These are phyloP conservation scores for Actias luna DNA, from an alignment of 2,888 invertebrate species.

Conservation along the genomic window DNA sequence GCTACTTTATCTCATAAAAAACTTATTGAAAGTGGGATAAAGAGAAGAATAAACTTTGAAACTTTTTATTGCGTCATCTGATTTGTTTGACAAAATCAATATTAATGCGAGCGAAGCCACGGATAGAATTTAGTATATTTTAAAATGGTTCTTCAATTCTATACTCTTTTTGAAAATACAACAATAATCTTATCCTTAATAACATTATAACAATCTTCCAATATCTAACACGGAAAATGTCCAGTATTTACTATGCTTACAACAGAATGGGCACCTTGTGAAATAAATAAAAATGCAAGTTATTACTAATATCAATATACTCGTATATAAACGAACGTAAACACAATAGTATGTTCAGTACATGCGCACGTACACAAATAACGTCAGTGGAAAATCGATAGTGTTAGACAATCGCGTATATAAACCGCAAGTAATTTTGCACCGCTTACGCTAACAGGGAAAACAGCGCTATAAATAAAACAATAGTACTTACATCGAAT, in stretches of 20 bases:
- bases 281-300: not conserved
- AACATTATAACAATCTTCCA: not conserved
- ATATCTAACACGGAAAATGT: not conserved
- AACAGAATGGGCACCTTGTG: not conserved
- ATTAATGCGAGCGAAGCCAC: no score
- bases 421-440: constrained; percentile 65
- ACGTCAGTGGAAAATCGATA: constrained; percentile 61
- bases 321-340: not conserved
- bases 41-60: no score
- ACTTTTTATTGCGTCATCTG: no score
- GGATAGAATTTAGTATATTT: no score
- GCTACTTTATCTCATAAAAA: no score
- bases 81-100: no score
- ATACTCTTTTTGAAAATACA: no score
- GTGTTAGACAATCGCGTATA: constrained; percentile 60
- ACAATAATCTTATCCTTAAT: no score
- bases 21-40: no score
- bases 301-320: not conserved
- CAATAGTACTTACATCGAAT: not conserved
- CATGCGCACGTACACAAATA: constrained; percentile 7
- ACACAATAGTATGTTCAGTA: not conserved
- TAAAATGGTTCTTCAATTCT: no score
- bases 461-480: constrained; percentile 21
- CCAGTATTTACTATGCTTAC: not conserved
- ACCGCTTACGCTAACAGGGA: constrained; percentile 43